Evolutionary conservation across 2,888 invertebrate species (phyloP), one percentile per base, ranked within the genome.

Genomic region (Tribolium freemani): DNA sequence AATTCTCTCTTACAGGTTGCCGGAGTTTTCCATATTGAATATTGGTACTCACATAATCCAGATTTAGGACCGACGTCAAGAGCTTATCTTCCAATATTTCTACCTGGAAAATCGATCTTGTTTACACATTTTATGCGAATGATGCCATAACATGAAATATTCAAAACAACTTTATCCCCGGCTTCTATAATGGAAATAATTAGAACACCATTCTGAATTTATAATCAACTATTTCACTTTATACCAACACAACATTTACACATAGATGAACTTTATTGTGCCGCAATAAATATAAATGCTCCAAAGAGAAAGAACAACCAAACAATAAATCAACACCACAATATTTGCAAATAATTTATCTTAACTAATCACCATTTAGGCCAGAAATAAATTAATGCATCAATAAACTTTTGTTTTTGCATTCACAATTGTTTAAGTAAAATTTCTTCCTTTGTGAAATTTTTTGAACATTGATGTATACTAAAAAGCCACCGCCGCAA

Each of bases 1-100:
- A 80, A 48, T 82, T 78, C 16, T 80, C 80, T 48, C 69, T 71
- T 11, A 76, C 74, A 1, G 69, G 53, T 56, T 75, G 68, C 66
- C 77, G 75, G 16, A 82, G 71, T 66, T 80, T 78, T 44, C 76
- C 75, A 72, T 76, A 80, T 69, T 79, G 68, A 56, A 73, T 57
- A 72, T 83, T 78, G 13, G 79, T 75, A 70, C 67, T 73, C 56
- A 79, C 63, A 21, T 73, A 61, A 71, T 80, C 78, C 71, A 82
- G 64, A 56, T 81, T 77, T 70, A 84, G 63, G 11, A 75, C 81
- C 3, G 82, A 79, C 60, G 79, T 68, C 38, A 84, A 69, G 51
- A 80, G 77, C 68, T 82, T 72, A 72, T 78, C 76, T 71, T 80
- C 80, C 54, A 77, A 57, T 10, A 83, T 74, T 63, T 77, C 64